Evolutionary conservation across 2,113 vertebrate species (phyloP).

Genomic region (Drymodes brunneopygia): DNA sequence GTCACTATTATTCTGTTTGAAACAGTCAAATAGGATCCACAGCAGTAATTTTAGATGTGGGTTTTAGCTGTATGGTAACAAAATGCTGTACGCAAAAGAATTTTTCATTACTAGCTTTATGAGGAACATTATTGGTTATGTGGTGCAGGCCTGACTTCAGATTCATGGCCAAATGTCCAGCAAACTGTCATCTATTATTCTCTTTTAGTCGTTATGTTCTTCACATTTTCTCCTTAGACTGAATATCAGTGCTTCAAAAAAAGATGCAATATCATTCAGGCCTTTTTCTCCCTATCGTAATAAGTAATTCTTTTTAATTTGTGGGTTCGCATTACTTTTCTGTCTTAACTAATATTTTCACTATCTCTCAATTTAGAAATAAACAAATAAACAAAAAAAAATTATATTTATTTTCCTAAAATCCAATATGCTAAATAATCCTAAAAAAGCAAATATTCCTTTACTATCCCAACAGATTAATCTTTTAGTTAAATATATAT

Average conservation of each 20-base stretch:
- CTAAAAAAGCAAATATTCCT: neutral
- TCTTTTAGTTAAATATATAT: neutral
- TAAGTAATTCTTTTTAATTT: neutral
- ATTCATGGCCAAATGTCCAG: neutral
- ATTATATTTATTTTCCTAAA: neutral
- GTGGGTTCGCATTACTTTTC: neutral
- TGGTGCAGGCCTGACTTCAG: neutral
- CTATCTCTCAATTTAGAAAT: neutral
- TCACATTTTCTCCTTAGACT: neutral
- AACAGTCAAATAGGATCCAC: neutral
- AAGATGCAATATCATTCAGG: neutral
- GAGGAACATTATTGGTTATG: neutral
- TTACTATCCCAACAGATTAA: neutral
- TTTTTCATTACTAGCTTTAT: neutral
- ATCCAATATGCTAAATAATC: neutral
- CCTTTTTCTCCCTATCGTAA: neutral
- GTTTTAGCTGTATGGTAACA: neutral
- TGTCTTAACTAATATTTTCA: neutral
- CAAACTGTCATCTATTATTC: neutral
- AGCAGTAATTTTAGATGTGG: neutral
- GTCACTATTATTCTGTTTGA: neutral
- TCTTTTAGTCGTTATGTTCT: neutral
- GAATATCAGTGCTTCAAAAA: neutral
- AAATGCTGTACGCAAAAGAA: neutral
- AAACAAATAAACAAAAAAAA: fast-evolving